A percentile compares a stretch with the other conserved stretches of the same genome.
Evolutionary conservation across 2,797 vertebrate species (phyloP).

Genomic region (Chloroceryle amazona): DNA sequence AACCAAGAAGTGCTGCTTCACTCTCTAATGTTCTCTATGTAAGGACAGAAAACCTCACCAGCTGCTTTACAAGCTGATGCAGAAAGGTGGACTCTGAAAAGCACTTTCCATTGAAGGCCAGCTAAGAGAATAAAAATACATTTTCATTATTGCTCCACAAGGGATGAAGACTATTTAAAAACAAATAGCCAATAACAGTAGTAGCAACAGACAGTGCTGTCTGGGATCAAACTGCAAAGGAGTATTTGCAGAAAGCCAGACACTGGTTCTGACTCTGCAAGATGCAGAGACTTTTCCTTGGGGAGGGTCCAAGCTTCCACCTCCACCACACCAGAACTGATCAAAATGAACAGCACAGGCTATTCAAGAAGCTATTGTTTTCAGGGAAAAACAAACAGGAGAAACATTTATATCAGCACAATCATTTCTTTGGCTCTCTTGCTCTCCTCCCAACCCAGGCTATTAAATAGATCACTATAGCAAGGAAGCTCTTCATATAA

Average conservation of each 20-base stretch:
- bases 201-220: not conserved
- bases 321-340: not conserved
- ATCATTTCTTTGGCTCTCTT: not conserved
- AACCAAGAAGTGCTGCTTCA: not conserved
- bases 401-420: not conserved
- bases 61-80: accelerated
- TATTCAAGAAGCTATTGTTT: not conserved
- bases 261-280: not conserved
- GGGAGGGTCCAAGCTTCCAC: not conserved
- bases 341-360: not conserved
- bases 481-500: slow-evolving; percentile 25
- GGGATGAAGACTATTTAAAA: not conserved
- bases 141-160: not conserved
- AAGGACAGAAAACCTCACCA: not conserved
- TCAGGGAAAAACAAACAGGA: slow-evolving; percentile 22
- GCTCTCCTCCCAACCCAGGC: not conserved
- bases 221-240: not conserved
- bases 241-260: not conserved
- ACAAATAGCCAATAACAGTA: not conserved
- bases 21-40: not conserved
- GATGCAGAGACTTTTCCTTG: not conserved
- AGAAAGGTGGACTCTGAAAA: not conserved
- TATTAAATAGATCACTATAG: slow-evolving; percentile 10
- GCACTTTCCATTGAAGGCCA: not conserved
- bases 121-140: not conserved